Base-by-base conservation (phyloP, 1,140 invertebrate species). In the Telenomus remus region DNA sequence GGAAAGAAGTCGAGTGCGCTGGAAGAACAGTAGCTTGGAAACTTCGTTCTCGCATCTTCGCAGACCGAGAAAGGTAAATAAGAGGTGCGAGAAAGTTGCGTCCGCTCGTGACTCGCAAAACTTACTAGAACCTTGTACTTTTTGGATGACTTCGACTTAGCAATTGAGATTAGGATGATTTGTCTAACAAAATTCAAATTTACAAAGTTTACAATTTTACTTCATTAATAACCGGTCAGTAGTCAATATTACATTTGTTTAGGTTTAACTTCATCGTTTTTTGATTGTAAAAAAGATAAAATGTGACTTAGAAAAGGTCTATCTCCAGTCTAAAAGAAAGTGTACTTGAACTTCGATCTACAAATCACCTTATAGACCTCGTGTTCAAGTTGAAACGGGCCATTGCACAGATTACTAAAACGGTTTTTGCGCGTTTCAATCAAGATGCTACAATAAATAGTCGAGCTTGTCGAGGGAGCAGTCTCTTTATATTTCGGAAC, bases 11-110 rank as follows among this genome's bases (percentile, higher is more conserved):
- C n/a, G 71, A 57, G 60, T 66, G 56, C 68, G 63, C 63, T 77
- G 74, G 74, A 77, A 77, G 74, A 71, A 77, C 74, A 12, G 47
- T 60, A 70, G 16, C 13, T 57, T 27, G 19, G 16, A 16, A 68
- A 68, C 39, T 19, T n/a, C n/a, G n/a, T 61, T 68, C 64, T 74
- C 73, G 73, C 73, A 47, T 49, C 53, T 55, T 66, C 43, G 13
- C 0, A 33, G 61, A 11, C 11, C 1, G 47, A 44, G 42, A 53
- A 34, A 47, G 12, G n/a, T 27, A 4, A 11, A 51, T 11, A 39
- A 39, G 47, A 49, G 39, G 33, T 37, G 51, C 70, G 39, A 74
- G 46, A 56, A 66, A 55, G 56, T 50, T 50, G 9, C 42, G 44
- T 60, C 10, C n/a, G 49, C 4, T 61, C 46, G 46, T 50, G 16